Evolutionary conservation across 1,140 invertebrate genomes (phyloP).

Genomic region (Ceratina japonica): DNA sequence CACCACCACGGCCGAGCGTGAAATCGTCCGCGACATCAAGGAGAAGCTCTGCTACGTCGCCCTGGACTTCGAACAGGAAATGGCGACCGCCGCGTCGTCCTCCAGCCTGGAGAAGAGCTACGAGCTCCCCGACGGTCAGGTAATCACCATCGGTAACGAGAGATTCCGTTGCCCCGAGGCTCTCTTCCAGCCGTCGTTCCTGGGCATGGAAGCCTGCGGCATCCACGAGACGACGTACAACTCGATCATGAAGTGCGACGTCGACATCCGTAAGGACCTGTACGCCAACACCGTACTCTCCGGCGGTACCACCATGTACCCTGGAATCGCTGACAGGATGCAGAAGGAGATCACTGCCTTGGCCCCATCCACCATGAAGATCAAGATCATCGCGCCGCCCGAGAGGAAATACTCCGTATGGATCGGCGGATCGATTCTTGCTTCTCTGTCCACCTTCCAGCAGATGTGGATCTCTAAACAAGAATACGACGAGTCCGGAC

Average conservation of each 20-base stretch:
- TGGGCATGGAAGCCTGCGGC: constrained; percentile 97
- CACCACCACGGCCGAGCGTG: constrained; percentile 97
- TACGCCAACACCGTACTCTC: constrained; percentile 98
- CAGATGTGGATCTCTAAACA: constrained; percentile 98
- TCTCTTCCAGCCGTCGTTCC: constrained; percentile 96
- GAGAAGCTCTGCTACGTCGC: constrained; percentile 96
- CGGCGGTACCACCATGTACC: constrained; percentile 98
- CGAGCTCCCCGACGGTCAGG: constrained; percentile 96
- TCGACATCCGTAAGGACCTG: constrained; percentile 95
- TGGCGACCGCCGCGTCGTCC: constrained; percentile 95
- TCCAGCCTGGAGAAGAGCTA: constrained; percentile 96
- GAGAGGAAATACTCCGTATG: constrained; percentile 92
- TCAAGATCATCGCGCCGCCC: constrained; percentile 92
- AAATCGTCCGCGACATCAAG: constrained; percentile 98
- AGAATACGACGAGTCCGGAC: constrained; percentile 96
- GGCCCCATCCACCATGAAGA: constrained; percentile 88
- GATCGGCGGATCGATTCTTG: constrained; percentile 93
- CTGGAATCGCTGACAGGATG: constrained; percentile 90
- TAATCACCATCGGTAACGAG: constrained; percentile 98
- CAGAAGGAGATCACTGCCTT: constrained; percentile 89
- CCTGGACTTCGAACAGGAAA: constrained; percentile 95
- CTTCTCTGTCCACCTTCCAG: constrained; percentile 93
- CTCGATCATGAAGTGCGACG: constrained; percentile 98
- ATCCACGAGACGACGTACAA: constrained; percentile 98
- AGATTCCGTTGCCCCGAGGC: constrained; percentile 98